phyloP scores from a whole-genome alignment of 2,797 vertebrate genomes.

The Cirrhinus mrigala region DNA sequence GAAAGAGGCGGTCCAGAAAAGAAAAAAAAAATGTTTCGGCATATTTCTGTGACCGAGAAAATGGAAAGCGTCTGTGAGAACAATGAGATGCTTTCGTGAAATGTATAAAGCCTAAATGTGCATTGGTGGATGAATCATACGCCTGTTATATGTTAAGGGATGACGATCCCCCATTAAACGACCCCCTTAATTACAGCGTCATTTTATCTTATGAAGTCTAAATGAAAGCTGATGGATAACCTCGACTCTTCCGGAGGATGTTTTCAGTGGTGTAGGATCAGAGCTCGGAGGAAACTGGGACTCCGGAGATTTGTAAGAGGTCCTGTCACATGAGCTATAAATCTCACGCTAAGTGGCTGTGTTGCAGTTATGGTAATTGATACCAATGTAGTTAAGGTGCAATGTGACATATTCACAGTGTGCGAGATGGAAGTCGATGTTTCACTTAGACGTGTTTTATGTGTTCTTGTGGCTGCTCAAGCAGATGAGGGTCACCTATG shows the following conservation, averaged over 20 bases:
- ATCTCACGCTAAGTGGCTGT: conserved; percentile 76
- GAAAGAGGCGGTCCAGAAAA: conserved; percentile 54
- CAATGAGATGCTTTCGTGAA: neutral
- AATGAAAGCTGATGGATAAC: conserved; percentile 65
- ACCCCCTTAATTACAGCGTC: conserved; percentile 68
- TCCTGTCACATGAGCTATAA: conserved; percentile 70
- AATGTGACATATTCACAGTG: conserved; percentile 78
- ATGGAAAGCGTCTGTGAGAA: neutral
- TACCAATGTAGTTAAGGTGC: conserved; percentile 75
- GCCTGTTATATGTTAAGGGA: conserved; percentile 46
- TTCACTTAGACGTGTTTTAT: conserved; percentile 81
- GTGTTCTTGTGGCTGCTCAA: conserved; percentile 71
- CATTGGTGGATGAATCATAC: conserved; percentile 48
- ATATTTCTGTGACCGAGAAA: neutral
- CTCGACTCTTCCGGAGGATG: conserved; percentile 55
- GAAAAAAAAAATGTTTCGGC: conserved; percentile 51
- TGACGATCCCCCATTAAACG: conserved; percentile 62
- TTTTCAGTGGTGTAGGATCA: conserved; percentile 59
- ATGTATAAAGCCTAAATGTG: conserved; percentile 57
- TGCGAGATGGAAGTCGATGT: conserved; percentile 71
- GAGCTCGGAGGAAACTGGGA: conserved; percentile 57
- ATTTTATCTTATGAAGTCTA: conserved; percentile 65
- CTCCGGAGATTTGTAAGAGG: conserved; percentile 67
- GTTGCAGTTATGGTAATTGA: conserved; percentile 78
- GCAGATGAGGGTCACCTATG: conserved; percentile 78